Percentiles rank a stretch among this genome's conserved stretches.
These are phyloP conservation scores for Equus przewalskii DNA, from an alignment of 2,113 vertebrate species.

Conservation along the genomic window DNA sequence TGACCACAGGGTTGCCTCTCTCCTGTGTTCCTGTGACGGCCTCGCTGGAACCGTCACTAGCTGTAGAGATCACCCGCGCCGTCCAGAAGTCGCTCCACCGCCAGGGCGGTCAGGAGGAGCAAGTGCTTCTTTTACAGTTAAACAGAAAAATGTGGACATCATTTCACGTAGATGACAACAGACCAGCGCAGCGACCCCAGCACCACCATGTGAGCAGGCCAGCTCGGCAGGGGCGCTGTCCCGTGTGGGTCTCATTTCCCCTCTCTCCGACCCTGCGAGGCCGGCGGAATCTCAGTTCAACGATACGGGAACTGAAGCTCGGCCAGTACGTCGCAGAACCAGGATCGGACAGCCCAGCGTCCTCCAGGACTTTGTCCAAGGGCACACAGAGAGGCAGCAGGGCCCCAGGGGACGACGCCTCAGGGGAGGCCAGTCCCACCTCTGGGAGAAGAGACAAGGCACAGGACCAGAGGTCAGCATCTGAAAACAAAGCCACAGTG, in stretches of 20 bases:
- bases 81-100: neutral
- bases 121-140: neutral
- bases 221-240: rapidly evolving
- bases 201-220: neutral
- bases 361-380: neutral
- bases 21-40: neutral
- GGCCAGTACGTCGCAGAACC: neutral
- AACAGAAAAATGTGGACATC: neutral
- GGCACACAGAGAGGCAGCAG: neutral
- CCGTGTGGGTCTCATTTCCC: neutral
- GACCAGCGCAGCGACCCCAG: neutral
- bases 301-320: rapidly evolving
- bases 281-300: rapidly evolving
- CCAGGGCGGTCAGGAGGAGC: neutral
- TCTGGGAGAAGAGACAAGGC: neutral
- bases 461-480: rapidly evolving
- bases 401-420: neutral
- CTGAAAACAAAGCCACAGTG: neutral
- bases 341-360: neutral
- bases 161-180: neutral
- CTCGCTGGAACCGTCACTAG: rapidly evolving
- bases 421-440: rapidly evolving
- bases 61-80: neutral
- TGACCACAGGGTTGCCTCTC: no score
- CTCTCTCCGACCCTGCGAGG: neutral